Conservation (phyloP, 2,797 vertebrate genomes). For the Alcedo atthis region DNA sequence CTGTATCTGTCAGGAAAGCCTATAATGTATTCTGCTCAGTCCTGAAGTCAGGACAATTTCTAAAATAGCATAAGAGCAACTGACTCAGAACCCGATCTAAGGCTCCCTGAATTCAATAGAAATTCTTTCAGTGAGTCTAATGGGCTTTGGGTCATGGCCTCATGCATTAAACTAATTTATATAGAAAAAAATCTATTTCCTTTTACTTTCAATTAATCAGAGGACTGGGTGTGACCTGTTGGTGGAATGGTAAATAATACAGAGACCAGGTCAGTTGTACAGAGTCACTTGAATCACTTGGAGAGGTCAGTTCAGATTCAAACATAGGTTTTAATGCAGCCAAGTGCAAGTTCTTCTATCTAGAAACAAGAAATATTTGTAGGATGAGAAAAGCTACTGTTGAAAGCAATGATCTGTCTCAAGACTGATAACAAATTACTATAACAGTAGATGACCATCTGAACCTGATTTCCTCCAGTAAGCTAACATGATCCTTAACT, state of each 20-base stretch:
- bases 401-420: background rate
- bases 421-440: slow-evolving; percentile 1
- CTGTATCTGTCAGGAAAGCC: background rate
- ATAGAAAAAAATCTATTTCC: slow-evolving; percentile 53
- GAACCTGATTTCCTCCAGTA: slow-evolving; percentile 13
- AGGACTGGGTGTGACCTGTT: slow-evolving; percentile 22
- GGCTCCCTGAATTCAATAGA: slow-evolving; percentile 25
- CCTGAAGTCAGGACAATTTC: background rate
- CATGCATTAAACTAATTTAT: slow-evolving; percentile 58
- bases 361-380: slow-evolving; percentile 18
- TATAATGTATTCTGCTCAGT: background rate
- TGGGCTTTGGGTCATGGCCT: slow-evolving; percentile 49
- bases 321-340: slow-evolving; percentile 10
- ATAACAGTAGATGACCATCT: background rate
- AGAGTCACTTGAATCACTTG: background rate
- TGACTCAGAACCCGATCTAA: background rate
- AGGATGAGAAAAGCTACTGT: background rate
- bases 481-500: slow-evolving; percentile 38
- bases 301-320: slow-evolving; percentile 9
- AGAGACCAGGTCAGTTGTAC: slow-evolving; percentile 7
- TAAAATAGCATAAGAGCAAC: slow-evolving; percentile 12
- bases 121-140: slow-evolving; percentile 41
- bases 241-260: slow-evolving; percentile 61
- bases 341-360: slow-evolving; percentile 2
- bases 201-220: slow-evolving; percentile 59